Base-by-base conservation (phyloP, 2,113 vertebrate species). In the Corythornis vintsioides region DNA sequence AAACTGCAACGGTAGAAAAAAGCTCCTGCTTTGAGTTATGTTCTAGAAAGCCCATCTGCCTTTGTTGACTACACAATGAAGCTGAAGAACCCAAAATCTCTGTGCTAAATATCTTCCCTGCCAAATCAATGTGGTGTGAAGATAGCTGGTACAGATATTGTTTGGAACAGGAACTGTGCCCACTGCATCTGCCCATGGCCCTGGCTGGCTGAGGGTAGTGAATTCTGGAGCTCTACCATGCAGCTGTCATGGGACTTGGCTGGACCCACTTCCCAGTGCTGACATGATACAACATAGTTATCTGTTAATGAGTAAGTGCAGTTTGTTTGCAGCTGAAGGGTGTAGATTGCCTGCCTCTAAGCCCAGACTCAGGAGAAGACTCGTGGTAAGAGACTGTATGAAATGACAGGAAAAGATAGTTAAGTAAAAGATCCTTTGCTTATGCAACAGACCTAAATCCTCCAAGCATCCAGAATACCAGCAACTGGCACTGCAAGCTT, bases 331-430 rank as follows among this genome's bases (percentile, higher is more conserved):
- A 35, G 0, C 2, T 74, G 31, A n/a, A 59, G 19, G 7, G 0
- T 3, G 0, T 14, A 52, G n/a, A 57, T 71, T 67, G 11, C 13
- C 17, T 57, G 7, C 10, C 43, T 64, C 17, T 31, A 82, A 55
- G 13, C 21, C 28, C 17, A 66, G 29, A 38, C 19, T 56, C 47
- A 47, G 33, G 24, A 76, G 22, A 75, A 47, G 13, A 21, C 9
- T 59, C 18, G 2, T 18, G 7, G 19, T 18, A 67, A 75, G 10
- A 42, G 5, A 3, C 2, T 50, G 2, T 9, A 31, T 10, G 52
- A 47, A 86, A 66, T 4, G 2, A 10, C 4, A 64, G 22, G 13
- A 31, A 48, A 77, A 70, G 3, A 70, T 0, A 1, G 1, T 2
- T 38, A 35, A 83, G 9, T 82, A 24, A 78, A 70, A 89, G 42